Evolutionary conservation across 2,797 vertebrate genomes (phyloP), one percentile per base, ranked within the genome.

Genomic region (Bryconaethiops microstoma): DNA sequence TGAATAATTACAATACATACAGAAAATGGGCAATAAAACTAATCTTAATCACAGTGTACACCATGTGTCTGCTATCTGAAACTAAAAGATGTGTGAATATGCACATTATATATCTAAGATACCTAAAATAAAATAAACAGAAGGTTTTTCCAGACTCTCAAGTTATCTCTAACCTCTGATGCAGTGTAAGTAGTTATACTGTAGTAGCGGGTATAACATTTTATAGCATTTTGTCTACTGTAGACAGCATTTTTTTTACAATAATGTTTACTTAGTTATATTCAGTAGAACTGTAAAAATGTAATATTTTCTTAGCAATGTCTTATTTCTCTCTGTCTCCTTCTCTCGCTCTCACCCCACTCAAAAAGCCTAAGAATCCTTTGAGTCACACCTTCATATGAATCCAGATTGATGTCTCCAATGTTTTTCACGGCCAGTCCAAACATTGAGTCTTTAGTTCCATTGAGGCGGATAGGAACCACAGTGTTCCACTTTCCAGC

Each of bases 391-490:
- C 98, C 98, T 91, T 94, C 88, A 77, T 94, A 98, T 2, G 94
- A 95, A 1, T 99, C 98, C 89, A 95, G 95, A 91, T 99, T 99
- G 81, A 98, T 10, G 78, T 99, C 97, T 5, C 97, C 97, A 1
- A 97, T 92, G 76, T 96, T 97, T 88, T 97, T 94, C 79, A 99
- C 98, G 0, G 97, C 95, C 83, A 99, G 92, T 50, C 98, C 98
- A 84, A 99, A 99, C 98, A 99, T 99, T 0, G 98, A 99, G 89
- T 96, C 94, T 62, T 95, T 95, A 78, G 94, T 95, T 79, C 98
- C 98, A 0, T 96, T 95, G 0, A 99, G 92, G 78, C 95, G 95
- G 42, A 95, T 73, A 0, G 96, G 96, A 70, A 85, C 93, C 76
- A 96, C 88, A 0, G 90, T 87, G 2, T 92, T 91, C 97, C 97